Evolutionary conservation across 2,113 vertebrate genomes (phyloP), one percentile per base, ranked within the genome.

Genomic region (Todiramphus saurophagus): DNA sequence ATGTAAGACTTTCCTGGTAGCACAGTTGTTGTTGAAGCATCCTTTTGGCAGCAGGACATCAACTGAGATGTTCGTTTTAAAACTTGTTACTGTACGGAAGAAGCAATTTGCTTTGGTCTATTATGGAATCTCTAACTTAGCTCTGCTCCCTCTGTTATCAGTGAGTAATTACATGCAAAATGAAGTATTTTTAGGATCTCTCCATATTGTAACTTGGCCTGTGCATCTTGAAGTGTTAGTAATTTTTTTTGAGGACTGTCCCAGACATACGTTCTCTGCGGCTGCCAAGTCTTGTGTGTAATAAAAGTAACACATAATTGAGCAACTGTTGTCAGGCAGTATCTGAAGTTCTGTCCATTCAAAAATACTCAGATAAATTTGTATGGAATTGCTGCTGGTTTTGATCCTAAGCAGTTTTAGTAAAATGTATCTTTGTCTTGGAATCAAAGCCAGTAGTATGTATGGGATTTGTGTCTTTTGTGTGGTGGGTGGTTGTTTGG

Each of bases 281-380:
- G 89, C 77, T 95, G 96, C 92, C 93, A 96, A 96, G 89, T 92
- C 60, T 83, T 79, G 66, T 83, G 83, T 90, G 58, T 94, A 94
- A 94, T 93, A 83, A 90, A 96, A 96, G 92, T 91, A 96, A 87
- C 95, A 94, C 87, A 64, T 96, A 97, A 89, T 89, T 95, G 95
- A 96, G 96, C 94, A 96, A 96, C 91, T 95, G 95, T 95, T 95
- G 93, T 91, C 93, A 96, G 78, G 83, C 95, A 60, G 81, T 84
- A 82, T 97, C 58, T 94, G 80, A 89, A 91, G 87, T 78, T 77
- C 66, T 91, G 91, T 95, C 94, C 91, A 58, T 96, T 97, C 81
- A 97, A 11, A 95, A 95, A 93, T 89, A 94, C 74, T 75, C 37
- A 2, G 55, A 94, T 72, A n/a, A 50, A 55, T 87, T 68, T 63